Evolutionary conservation across 2,113 vertebrate genomes (phyloP), one percentile per base, ranked within the genome.

Genomic region (Cepphus grylle): DNA sequence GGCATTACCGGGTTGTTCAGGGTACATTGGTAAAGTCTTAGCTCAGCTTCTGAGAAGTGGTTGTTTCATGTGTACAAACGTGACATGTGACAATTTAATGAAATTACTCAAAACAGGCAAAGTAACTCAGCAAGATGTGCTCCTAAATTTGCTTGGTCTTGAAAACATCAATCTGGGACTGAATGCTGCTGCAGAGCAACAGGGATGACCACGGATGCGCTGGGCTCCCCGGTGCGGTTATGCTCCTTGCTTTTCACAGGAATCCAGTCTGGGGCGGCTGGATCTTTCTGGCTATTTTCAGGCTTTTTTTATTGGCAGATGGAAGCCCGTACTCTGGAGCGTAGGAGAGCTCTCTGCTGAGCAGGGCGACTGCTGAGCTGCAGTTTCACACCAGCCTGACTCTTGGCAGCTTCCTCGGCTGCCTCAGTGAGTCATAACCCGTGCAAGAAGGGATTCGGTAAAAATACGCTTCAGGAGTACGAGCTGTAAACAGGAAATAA

Each of bases 141-240:
- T 65, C 15, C 59, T 29, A 0, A 9, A 19, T 3, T 2, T 2
- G 36, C 40, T 13, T 4, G 17, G 15, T 10, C 19, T n/a, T 21
- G 61, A 47, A 11, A 34, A 11, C 0, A 6, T 23, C 12, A 4
- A 9, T 1, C 5, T 8, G 2, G 79, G 55, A 9, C 1, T 1
- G 19, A 34, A 0, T 1, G 1, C 30, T 18, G 30, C 72, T 49
- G 71, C 22, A 6, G 3, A 47, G 23, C 30, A 0, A 0, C 0
- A 50, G 88, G 21, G 5, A 13, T 2, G 69, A 4, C 8, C 1
- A 3, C 3, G 71, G 42, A 4, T 1, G 63, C 6, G 77, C 38
- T 42, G 88, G 62, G 19, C 2, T 1, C 3, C 1, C 0, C 15
- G 2, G 27, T 19, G 5, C 15, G 0, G 7, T 3, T 1, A 11